Base-by-base conservation (phyloP, 2,888 invertebrate species). In the Eupithecia tripunctaria region DNA sequence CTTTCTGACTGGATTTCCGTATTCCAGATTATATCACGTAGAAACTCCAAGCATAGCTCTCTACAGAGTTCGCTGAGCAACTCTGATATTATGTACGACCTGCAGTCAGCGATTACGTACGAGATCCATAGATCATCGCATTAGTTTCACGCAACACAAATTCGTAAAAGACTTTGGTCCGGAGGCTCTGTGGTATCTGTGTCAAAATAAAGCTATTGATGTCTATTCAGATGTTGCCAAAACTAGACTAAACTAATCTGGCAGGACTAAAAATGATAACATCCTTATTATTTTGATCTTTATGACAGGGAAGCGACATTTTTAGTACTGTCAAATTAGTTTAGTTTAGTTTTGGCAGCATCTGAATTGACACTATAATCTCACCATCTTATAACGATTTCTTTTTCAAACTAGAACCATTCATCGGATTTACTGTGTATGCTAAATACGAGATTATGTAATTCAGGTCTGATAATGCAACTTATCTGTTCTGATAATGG, bases 401-500 rank as follows among this genome's bases (percentile, higher is more conserved):
- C 21, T 51, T 51, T 18, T 51, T 51, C 2, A n/a, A 51, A 8
- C n/a, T 8, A n/a, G 47, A n/a, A 47, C n/a, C 1, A n/a, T 0
- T 3, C n/a, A 21, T 51, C 10, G 47, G 10, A 8, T 51, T 47
- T 43, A 6, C 43, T n/a, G 1, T 7, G 1, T 47, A 51, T 10
- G 12, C 25, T 25, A 4, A 56, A 56, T 25, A 21, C 56, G 25
- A 56, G 56, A 56, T 25, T 25, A 25, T 56, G 25, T 56, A 25
- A 56, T 56, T 21, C 12, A 18, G 18, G 62, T n/a, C 62, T 36
- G 62, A 21, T 64, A 64, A 41, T 64, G 14, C 25, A 25, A 64
- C 65, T 68, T 67, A 76, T 76, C 67, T 72, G n/a, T 64, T 68
- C 38, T 36, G 60, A 68, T 68, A 60, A 68, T 27, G 18, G 25